Evolutionary conservation across 2,797 vertebrate genomes (phyloP).

Genomic region (Enteromius paludinosus): DNA sequence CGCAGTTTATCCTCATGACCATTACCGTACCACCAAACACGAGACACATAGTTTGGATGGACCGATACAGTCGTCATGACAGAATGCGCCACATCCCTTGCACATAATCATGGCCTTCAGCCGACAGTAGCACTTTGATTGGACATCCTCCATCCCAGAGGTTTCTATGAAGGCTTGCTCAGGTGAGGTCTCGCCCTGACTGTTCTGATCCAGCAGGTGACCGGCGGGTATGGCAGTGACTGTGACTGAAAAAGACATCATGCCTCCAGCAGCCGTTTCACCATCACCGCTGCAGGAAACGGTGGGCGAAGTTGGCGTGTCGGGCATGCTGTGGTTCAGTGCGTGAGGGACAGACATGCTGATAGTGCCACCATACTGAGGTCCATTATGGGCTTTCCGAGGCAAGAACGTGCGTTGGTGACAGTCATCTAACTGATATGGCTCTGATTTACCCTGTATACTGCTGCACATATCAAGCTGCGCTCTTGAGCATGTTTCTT

Average conservation of each 20-base stretch:
- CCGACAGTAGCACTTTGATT: constrained; percentile 95
- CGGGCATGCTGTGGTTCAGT: constrained; percentile 73
- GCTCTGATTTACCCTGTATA: constrained; percentile 77
- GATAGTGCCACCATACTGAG: constrained; percentile 89
- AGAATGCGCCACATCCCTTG: constrained; percentile 97
- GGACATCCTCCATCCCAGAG: constrained; percentile 82
- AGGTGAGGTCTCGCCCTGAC: constrained; percentile 80
- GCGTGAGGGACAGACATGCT: constrained; percentile 89
- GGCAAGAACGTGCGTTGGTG: constrained; percentile 75
- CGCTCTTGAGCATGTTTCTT: constrained; percentile 80
- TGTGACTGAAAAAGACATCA: constrained; percentile 98
- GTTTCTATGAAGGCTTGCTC: constrained; percentile 86
- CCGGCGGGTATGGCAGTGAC: constrained; percentile 93
- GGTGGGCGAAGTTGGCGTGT: constrained; percentile 62
- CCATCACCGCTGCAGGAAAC: constrained; percentile 79
- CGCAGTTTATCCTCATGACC: background rate
- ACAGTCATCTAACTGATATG: constrained; percentile 67
- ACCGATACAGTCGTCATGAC: constrained; percentile 97
- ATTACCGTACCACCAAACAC: constrained; percentile 94
- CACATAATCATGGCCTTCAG: constrained; percentile 99
- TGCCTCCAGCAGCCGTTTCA: constrained; percentile 58
- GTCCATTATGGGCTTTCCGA: constrained; percentile 75
- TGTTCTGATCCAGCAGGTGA: constrained; percentile 73
- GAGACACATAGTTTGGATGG: constrained; percentile 97
- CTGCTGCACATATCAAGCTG: constrained; percentile 75